phyloP scores from a whole-genome alignment of 2,113 vertebrate genomes.

The Eptesicus fuscus region DNA sequence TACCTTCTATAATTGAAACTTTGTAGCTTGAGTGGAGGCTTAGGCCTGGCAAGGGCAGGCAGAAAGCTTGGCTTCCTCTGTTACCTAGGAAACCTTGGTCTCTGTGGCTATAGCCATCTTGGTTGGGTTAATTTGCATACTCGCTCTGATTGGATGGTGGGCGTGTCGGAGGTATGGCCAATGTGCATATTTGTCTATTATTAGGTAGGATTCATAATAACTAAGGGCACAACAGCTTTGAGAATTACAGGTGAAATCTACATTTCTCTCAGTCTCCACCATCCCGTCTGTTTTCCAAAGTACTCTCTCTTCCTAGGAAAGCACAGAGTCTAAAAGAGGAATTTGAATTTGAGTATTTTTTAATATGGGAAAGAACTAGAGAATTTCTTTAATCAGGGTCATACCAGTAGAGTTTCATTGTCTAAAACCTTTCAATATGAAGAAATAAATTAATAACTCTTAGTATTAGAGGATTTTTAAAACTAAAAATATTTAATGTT shows the following conservation, averaged over 20 bases:
- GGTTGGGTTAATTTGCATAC: too few relatives aligned
- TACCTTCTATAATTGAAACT: too few relatives aligned
- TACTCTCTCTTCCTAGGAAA: neutral
- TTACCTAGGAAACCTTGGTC: too few relatives aligned
- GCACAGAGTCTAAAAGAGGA: neutral
- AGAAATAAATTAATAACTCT: neutral
- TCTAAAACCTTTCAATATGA: neutral
- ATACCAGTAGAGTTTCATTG: neutral
- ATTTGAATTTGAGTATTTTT: neutral
- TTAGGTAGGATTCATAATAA: too few relatives aligned
- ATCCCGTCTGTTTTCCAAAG: neutral
- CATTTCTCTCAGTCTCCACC: neutral
- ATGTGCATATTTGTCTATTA: too few relatives aligned
- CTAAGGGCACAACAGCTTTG: neutral
- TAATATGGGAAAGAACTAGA: neutral
- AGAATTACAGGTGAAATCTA: neutral
- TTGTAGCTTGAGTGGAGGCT: too few relatives aligned
- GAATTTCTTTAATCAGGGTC: neutral
- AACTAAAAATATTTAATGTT: constrained; percentile 22
- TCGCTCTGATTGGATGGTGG: too few relatives aligned
- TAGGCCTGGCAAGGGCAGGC: too few relatives aligned
- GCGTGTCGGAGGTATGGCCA: too few relatives aligned
- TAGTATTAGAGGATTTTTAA: neutral
- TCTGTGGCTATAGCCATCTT: too few relatives aligned
- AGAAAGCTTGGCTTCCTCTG: too few relatives aligned